phyloP scores from a whole-genome alignment of 2,888 invertebrate genomes.

The Hyposoter didymator region DNA sequence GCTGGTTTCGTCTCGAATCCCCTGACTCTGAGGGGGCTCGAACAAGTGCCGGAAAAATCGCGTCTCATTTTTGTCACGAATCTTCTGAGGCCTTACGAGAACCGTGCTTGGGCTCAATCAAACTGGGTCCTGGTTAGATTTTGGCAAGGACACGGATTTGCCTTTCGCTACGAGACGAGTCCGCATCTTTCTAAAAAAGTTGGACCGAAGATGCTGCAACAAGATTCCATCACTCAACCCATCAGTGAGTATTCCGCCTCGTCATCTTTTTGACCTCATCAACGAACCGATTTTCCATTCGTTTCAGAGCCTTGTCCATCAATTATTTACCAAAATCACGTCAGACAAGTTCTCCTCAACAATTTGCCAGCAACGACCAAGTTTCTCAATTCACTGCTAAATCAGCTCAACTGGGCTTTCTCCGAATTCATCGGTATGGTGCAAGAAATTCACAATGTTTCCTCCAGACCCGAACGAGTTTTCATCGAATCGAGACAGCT shows the following conservation, averaged over 20 bases:
- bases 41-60: slow-evolving; percentile 88
- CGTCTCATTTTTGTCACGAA: slow-evolving; percentile 88
- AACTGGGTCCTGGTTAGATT: slow-evolving; percentile 94
- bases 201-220: slow-evolving; percentile 83
- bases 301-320: slow-evolving; percentile 89
- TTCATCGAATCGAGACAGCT: slow-evolving; percentile 90
- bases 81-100: slow-evolving; percentile 91
- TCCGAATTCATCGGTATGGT: slow-evolving; percentile 94
- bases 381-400: slow-evolving; percentile 91
- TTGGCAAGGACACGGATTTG: slow-evolving; percentile 94
- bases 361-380: slow-evolving; percentile 88
- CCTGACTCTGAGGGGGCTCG: slow-evolving; percentile 89
- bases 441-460: slow-evolving; percentile 91
- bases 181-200: slow-evolving; percentile 84
- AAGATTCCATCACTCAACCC: slow-evolving; percentile 84
- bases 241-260: slow-evolving; percentile 77
- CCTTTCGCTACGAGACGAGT: slow-evolving; percentile 88
- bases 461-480: slow-evolving; percentile 86
- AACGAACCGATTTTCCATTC: slow-evolving; percentile 10
- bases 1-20: slow-evolving; percentile 92
- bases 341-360: slow-evolving; percentile 87
- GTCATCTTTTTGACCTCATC: neutral
- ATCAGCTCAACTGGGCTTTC: slow-evolving; percentile 94
- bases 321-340: slow-evolving; percentile 87
- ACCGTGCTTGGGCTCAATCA: slow-evolving; percentile 93